These are phyloP conservation scores for Globodera rostochiensis DNA, from an alignment of 1,140 invertebrate genomes.

Conservation along the genomic window DNA sequence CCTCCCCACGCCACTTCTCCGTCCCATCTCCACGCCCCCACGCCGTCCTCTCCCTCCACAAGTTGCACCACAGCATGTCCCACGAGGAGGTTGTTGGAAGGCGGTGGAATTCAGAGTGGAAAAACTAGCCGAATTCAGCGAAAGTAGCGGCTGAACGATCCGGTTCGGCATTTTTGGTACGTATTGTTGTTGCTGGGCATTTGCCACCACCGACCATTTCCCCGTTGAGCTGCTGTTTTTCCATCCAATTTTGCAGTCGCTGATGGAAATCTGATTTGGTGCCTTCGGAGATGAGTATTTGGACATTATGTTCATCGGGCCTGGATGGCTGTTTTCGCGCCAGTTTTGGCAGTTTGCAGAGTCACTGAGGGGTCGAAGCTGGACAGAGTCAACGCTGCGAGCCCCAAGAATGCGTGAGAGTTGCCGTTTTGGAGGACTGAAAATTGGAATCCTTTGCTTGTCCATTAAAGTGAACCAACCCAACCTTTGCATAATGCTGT, in stretches of 20 bases:
- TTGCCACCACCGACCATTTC: not conserved
- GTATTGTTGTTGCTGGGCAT: not conserved
- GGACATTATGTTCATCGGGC: not conserved
- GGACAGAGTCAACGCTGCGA: not conserved
- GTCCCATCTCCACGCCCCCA: not conserved
- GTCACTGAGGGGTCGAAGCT: not conserved
- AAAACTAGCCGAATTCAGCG: conserved; percentile 3
- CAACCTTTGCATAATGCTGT: not conserved
- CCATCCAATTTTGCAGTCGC: not conserved
- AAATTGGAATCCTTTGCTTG: not conserved
- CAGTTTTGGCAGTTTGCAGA: not conserved
- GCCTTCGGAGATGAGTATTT: not conserved
- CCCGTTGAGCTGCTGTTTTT: not conserved
- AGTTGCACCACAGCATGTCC: not conserved
- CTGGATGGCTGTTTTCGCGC: not conserved
- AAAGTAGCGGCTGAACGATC: conserved; percentile 3
- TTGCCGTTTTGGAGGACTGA: not conserved
- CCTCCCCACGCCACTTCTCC: not conserved
- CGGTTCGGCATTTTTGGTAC: not conserved
- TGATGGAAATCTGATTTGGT: not conserved
- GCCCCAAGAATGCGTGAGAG: not conserved
- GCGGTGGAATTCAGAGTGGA: not conserved
- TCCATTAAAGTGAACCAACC: not conserved
- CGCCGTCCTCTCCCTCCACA: not conserved
- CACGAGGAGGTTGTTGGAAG: conserved; percentile 2